A percentile compares a stretch with the other conserved stretches of the same genome.
These are phyloP conservation scores for Ceratosolen solmsi DNA, from an alignment of 1,140 invertebrate genomes.

Conservation along the genomic window DNA sequence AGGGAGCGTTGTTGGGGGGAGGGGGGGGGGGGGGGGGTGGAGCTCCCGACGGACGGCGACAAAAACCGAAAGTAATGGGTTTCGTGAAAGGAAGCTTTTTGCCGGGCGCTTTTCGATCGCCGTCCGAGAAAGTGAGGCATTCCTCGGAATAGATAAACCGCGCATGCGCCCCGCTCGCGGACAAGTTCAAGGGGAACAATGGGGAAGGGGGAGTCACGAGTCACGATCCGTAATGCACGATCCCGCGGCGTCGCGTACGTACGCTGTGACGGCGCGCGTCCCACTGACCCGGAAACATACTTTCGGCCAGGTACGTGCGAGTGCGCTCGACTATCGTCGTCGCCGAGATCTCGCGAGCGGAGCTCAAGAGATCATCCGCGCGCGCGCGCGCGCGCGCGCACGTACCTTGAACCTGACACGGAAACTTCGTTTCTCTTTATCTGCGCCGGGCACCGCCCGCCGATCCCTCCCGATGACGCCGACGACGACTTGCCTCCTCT, in stretches of 20 bases:
- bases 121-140: slow-evolving; percentile 36
- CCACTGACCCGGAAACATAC: slow-evolving; percentile 73
- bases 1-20: not conserved
- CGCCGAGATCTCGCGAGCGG: not conserved
- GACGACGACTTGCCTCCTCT: not conserved
- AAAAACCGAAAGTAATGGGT: slow-evolving; percentile 10
- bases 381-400: not conserved
- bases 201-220: slow-evolving; percentile 24
- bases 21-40: too few species aligned
- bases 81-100: not conserved
- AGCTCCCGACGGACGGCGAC: not conserved
- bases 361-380: too few species aligned
- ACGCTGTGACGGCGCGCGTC: slow-evolving; percentile 58
- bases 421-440: slow-evolving; percentile 35
- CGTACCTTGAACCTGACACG: slow-evolving; percentile 50
- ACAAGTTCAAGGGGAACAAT: slow-evolving; percentile 44
- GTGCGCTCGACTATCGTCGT: not conserved
- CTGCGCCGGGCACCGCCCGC: not conserved
- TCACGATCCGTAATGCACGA: slow-evolving; percentile 49
- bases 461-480: not conserved
- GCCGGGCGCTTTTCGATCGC: not conserved
- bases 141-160: not conserved
- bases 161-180: slow-evolving; percentile 19
- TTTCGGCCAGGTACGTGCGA: slow-evolving; percentile 52
- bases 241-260: slow-evolving; percentile 16